Evolutionary conservation across 2,113 vertebrate species (phyloP).

Genomic region (Cyprinodon variegatus): DNA sequence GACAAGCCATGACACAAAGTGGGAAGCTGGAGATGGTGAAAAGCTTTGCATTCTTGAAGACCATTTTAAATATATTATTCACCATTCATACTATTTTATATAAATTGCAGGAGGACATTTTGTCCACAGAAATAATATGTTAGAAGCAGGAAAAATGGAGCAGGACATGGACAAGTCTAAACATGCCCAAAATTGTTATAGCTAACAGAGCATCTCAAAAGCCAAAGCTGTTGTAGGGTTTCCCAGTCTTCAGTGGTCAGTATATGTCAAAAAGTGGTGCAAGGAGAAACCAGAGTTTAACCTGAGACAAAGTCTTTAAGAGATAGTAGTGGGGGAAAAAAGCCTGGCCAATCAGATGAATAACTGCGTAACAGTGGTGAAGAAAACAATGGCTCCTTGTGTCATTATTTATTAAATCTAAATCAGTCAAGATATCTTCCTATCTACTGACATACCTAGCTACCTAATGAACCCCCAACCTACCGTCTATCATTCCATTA

Average conservation of each 20-base stretch:
- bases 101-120: background rate
- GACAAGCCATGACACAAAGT: slow-evolving; percentile 63
- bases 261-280: background rate
- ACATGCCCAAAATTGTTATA: background rate
- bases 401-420: background rate
- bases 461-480: no score
- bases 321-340: background rate
- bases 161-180: background rate
- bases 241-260: background rate
- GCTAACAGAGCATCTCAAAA: background rate
- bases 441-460: no score
- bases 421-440: background rate
- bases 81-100: background rate
- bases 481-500: no score
- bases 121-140: background rate
- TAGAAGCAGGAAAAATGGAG: background rate
- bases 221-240: background rate
- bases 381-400: background rate
- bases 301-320: background rate
- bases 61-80: slow-evolving; percentile 36
- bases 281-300: background rate
- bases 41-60: slow-evolving; percentile 62
- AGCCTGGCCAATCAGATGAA: background rate
- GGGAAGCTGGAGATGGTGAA: slow-evolving; percentile 48
- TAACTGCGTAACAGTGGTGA: background rate